phyloP scores from a whole-genome alignment of 1,140 invertebrate species.

The Zaprionus vittiger region DNA sequence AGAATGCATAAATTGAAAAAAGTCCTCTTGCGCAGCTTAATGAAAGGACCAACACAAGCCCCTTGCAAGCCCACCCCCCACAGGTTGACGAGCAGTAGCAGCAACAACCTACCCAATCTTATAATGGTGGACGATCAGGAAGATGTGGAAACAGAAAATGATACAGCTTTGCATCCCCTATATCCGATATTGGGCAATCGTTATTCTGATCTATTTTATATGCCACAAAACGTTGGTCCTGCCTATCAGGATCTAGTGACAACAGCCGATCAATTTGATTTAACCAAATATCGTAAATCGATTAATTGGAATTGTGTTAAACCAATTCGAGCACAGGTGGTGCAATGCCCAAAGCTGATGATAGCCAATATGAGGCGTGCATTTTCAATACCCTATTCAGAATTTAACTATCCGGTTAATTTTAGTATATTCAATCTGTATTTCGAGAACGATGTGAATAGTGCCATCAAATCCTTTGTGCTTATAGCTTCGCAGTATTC shows the following conservation, averaged over 20 bases:
- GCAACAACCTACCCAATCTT: slow-evolving; percentile 9
- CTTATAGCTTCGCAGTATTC: slow-evolving; percentile 40
- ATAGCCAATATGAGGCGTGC: slow-evolving; percentile 24
- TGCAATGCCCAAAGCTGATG: slow-evolving; percentile 50
- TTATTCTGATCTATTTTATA: slow-evolving; percentile 51
- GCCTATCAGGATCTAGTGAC: slow-evolving; percentile 49
- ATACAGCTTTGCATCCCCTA: neutral
- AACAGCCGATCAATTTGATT: slow-evolving; percentile 32
- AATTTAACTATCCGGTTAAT: slow-evolving; percentile 28
- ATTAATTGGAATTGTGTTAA: slow-evolving; percentile 4
- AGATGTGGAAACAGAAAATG: slow-evolving; percentile 45
- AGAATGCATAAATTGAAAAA: slow-evolving; percentile 30
- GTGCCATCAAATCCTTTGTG: slow-evolving; percentile 55
- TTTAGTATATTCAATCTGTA: slow-evolving; percentile 54
- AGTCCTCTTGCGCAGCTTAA: slow-evolving; percentile 12
- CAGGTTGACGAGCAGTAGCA: slow-evolving; percentile 46
- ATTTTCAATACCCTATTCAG: slow-evolving; percentile 13
- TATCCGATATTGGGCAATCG: slow-evolving; percentile 46
- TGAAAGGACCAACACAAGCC: neutral
- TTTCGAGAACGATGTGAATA: slow-evolving; percentile 42
- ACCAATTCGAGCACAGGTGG: slow-evolving; percentile 8
- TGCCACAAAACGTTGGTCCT: slow-evolving; percentile 52
- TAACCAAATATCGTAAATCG: slow-evolving; percentile 8
- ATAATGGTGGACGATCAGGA: slow-evolving; percentile 48
- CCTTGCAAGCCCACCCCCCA: neutral